Percentiles rank a stretch among this genome's conserved stretches.
Evolutionary conservation across 2,797 vertebrate species (phyloP).

Genomic region (Channa striata): DNA sequence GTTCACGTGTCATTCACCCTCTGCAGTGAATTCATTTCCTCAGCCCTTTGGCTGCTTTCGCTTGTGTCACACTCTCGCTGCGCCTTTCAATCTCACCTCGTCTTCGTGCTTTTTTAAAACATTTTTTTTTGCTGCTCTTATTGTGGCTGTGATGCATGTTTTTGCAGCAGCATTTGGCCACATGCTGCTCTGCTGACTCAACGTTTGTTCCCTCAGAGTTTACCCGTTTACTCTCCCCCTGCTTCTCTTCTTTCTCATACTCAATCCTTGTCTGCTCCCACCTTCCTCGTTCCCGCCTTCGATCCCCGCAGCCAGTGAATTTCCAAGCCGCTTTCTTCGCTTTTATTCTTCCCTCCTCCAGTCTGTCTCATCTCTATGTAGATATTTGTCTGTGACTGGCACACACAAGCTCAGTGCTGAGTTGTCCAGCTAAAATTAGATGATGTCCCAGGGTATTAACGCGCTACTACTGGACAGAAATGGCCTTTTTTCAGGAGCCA

Average conservation of each 20-base stretch:
- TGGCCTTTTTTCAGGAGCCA: conserved; percentile 70
- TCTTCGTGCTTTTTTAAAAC: background rate
- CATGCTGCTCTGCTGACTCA: conserved; percentile 73
- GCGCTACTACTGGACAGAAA: conserved; percentile 53
- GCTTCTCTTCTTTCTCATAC: conserved; percentile 30
- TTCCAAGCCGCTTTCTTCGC: conserved; percentile 32
- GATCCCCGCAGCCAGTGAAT: conserved; percentile 44
- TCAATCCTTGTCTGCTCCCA: conserved; percentile 1
- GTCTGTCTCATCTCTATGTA: conserved; percentile 37
- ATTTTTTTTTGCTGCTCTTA: background rate
- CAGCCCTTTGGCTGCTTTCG: background rate
- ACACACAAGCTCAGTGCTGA: conserved; percentile 43
- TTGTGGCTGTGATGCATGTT: conserved; percentile 29
- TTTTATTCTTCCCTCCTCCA: conserved; percentile 21
- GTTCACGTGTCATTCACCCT: background rate
- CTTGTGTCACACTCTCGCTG: background rate
- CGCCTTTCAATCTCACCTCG: conserved; percentile 40
- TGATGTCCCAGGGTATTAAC: conserved; percentile 71
- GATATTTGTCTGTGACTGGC: conserved; percentile 43
- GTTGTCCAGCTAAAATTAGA: conserved; percentile 71
- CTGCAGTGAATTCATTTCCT: conserved; percentile 9
- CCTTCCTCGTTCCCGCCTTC: conserved; percentile 31
- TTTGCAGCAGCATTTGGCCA: conserved; percentile 54
- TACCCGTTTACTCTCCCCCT: conserved; percentile 36
- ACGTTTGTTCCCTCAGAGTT: conserved; percentile 54